Base-by-base conservation (phyloP, 2,113 vertebrate species). In the Saccopteryx leptura region DNA sequence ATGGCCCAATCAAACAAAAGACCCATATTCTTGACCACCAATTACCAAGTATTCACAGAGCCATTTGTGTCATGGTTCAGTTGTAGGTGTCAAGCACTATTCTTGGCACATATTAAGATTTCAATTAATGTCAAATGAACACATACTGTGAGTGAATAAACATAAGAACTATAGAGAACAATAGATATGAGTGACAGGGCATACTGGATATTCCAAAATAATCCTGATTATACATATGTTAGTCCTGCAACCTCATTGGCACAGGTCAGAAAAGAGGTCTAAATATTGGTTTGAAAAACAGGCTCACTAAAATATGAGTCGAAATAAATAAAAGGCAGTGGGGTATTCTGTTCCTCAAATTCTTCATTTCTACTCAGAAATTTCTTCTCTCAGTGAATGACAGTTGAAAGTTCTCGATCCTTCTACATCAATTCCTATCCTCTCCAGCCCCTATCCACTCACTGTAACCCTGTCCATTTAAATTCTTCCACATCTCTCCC, bases 241-340 rank as follows among this genome's bases (percentile, higher is more conserved):
- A 6, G 33, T n/a, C 9, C 56, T 1, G 33, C 26, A n/a, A 31
- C 7, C 83, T 92, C 33, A 65, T 58, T 56, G 74, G 50, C 23
- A 0, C 11, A 31, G 28, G 4, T 83, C 31, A 84, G 33, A 66
- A 85, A 78, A 28, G 63, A 39, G 4, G 4, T 48, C 7, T n/a
- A n/a, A 56, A 33, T 61, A 33, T 13, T 28, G 11, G 54, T 71
- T 54, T 79, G 31, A n/a, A 92, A 80, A 90, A 39, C 1, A 92
- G n/a, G n/a, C 4, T 94, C 56, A 72, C n/a, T 63, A 60, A 91
- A 78, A 95, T 28, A 46, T 0, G 56, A 85, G 4, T 87, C 31
- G 89, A 26, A 72, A 84, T 63, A 71, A 89, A 94, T 63, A 71
- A 89, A 94, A 85, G n/a, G 48, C 5, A 84, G 31, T 21, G 12